Evolutionary conservation across 2,113 vertebrate genomes (phyloP).

Genomic region (Coturnix japonica): DNA sequence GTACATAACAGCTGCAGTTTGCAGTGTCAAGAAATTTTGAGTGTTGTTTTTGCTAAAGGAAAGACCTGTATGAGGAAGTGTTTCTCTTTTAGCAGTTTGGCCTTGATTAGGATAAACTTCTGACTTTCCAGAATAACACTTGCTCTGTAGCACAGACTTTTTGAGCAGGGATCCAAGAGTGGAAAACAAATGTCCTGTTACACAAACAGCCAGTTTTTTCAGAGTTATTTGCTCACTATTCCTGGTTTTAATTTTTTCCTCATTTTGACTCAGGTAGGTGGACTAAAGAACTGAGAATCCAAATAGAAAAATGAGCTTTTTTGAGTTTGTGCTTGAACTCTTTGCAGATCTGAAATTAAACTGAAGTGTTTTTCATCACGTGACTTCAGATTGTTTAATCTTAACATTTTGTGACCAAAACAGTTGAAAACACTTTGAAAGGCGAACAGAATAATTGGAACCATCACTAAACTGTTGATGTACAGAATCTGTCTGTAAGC

Average conservation of each 20-base stretch:
- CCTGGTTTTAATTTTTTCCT: constrained; percentile 63
- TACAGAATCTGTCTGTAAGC: constrained; percentile 35
- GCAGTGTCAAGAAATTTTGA: background rate
- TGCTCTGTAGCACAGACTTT: constrained; percentile 53
- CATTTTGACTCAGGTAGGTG: constrained; percentile 80
- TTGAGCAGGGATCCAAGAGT: constrained; percentile 40
- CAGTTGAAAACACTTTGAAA: constrained; percentile 43
- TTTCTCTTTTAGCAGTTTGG: constrained; percentile 53
- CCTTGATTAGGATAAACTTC: constrained; percentile 40
- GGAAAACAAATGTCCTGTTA: constrained; percentile 1
- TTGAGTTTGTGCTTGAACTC: constrained; percentile 64
- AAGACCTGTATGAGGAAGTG: constrained; percentile 8
- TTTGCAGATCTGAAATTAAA: constrained; percentile 57
- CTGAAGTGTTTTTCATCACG: constrained; percentile 16
- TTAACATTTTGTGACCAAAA: constrained; percentile 66
- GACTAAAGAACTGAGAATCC: constrained; percentile 59
- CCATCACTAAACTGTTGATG: constrained; percentile 49
- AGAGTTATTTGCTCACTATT: constrained; percentile 27
- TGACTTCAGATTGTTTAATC: constrained; percentile 62
- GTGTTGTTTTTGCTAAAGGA: constrained; percentile 20
- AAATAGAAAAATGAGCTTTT: constrained; percentile 38
- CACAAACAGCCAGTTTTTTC: constrained; percentile 15
- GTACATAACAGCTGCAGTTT: constrained; percentile 7
- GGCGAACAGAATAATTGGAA: constrained; percentile 15
- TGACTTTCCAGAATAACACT: constrained; percentile 47